Conservation (phyloP, 2,888 invertebrate genomes). For the Luperina nickerlii region DNA sequence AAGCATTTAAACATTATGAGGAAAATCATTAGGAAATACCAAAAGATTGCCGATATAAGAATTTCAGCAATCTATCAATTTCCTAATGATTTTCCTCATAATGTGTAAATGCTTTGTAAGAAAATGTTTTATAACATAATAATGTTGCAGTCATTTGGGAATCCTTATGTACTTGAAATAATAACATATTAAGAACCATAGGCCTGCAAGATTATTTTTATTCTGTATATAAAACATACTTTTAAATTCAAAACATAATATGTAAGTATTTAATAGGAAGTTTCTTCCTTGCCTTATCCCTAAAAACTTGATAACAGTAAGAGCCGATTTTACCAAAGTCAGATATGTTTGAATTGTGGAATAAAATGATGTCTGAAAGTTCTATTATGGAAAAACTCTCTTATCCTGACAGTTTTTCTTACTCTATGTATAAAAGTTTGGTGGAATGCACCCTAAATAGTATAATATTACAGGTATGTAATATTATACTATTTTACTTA, state of each 20-base stretch:
- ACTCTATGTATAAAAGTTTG: too few relatives aligned
- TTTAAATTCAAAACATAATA: neutral
- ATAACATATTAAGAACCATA: neutral
- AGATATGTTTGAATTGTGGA: too few relatives aligned
- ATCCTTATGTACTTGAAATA: neutral
- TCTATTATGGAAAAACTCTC: too few relatives aligned
- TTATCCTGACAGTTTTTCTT: too few relatives aligned
- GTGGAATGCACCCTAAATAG: neutral
- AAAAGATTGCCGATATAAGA: neutral
- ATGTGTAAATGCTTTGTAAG: neutral
- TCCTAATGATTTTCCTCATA: constrained; percentile 7
- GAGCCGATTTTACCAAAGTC: too few relatives aligned
- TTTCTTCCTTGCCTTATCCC: neutral
- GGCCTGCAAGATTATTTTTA: neutral
- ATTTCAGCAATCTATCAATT: too few relatives aligned
- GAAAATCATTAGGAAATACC: constrained; percentile 21
- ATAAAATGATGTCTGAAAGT: too few relatives aligned
- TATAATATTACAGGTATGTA: neutral
- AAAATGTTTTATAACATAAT: neutral
- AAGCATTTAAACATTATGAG: neutral
- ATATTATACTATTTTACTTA: too few relatives aligned
- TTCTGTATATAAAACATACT: neutral
- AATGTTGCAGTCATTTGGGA: neutral
- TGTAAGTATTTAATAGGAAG: neutral
- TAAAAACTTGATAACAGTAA: neutral